A percentile compares a stretch with the other conserved stretches of the same genome.
phyloP scores from a whole-genome alignment of 2,888 invertebrate genomes.

The Aspidiotus destructor region DNA sequence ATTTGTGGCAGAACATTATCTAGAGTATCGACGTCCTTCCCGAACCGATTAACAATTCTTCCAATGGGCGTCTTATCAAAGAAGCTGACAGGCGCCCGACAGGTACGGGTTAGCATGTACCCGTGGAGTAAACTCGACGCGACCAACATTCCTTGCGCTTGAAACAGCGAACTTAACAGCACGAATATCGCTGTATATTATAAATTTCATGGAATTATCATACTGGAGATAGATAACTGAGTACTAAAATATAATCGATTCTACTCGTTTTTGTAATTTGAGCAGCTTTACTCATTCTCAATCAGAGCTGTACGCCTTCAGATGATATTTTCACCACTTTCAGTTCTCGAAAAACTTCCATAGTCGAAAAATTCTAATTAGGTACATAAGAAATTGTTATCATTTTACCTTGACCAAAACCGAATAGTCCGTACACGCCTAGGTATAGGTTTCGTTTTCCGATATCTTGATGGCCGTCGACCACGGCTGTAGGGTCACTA shows the following conservation, averaged over 20 bases:
- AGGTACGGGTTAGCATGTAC: conserved; percentile 42
- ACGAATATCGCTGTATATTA: conserved; percentile 28
- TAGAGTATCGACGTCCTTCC: conserved; percentile 60
- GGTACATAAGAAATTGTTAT: no score
- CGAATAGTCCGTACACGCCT: conserved; percentile 81
- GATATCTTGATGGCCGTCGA: conserved; percentile 40
- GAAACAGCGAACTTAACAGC: conserved; percentile 32
- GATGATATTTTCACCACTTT: no score
- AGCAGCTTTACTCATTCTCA: no score
- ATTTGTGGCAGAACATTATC: conserved; percentile 50
- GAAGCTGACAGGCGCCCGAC: conserved; percentile 48
- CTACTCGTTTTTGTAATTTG: no score
- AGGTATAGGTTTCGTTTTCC: conserved; percentile 64
- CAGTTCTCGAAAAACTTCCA: no score
- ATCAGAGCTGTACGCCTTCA: no score
- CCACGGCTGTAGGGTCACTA: conserved; percentile 51
- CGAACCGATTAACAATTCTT: conserved; percentile 43
- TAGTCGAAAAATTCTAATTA: no score
- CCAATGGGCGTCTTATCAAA: conserved; percentile 48
- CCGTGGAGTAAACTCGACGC: conserved; percentile 34
- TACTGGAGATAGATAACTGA: no score
- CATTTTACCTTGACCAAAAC: conserved; percentile 64
- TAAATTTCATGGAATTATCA: not conserved
- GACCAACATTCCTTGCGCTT: conserved; percentile 30
- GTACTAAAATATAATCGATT: no score